Conservation (phyloP, 1,140 invertebrate species). For the Hylyphantes graminicola region DNA sequence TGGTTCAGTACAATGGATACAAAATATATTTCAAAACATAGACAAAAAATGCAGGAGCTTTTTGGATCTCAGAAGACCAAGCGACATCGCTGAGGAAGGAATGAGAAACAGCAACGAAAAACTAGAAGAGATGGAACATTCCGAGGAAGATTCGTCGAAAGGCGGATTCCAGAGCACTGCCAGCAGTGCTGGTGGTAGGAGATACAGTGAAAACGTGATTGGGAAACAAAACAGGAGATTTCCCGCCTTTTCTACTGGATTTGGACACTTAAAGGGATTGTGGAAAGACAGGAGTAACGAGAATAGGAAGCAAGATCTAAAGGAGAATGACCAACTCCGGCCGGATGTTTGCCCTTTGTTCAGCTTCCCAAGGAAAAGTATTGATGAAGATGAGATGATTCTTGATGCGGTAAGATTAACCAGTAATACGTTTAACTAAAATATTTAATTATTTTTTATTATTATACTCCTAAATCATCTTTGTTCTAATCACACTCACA, state of each 20-base stretch:
- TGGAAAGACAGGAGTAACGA: slow-evolving; percentile 19
- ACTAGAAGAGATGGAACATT: neutral
- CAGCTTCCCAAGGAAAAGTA: slow-evolving; percentile 20
- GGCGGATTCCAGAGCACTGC: neutral
- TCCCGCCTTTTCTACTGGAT: slow-evolving; percentile 3
- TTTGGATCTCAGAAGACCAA: slow-evolving; percentile 37
- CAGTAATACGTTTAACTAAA: no score
- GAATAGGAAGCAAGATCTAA: slow-evolving; percentile 12
- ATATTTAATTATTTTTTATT: no score
- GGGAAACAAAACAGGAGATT: slow-evolving; percentile 33
- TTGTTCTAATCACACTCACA: no score
- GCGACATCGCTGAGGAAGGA: slow-evolving; percentile 21
- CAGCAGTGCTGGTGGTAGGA: neutral
- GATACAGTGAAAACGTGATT: slow-evolving; percentile 44
- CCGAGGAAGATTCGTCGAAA: slow-evolving; percentile 1
- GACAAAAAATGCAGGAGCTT: slow-evolving; percentile 2
- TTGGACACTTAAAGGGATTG: slow-evolving; percentile 18
- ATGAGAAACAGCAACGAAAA: slow-evolving; percentile 44
- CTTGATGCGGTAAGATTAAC: slow-evolving; percentile 40
- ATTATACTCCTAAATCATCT: no score
- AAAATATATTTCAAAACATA: slow-evolving; percentile 27
- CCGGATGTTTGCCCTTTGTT: slow-evolving; percentile 51
- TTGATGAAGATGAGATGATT: slow-evolving; percentile 46
- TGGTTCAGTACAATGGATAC: slow-evolving; percentile 33
- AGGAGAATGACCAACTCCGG: slow-evolving; percentile 32